Evolutionary conservation across 1,140 invertebrate species (phyloP), one percentile per base, ranked within the genome.

Genomic region (Magallana ariakensis): DNA sequence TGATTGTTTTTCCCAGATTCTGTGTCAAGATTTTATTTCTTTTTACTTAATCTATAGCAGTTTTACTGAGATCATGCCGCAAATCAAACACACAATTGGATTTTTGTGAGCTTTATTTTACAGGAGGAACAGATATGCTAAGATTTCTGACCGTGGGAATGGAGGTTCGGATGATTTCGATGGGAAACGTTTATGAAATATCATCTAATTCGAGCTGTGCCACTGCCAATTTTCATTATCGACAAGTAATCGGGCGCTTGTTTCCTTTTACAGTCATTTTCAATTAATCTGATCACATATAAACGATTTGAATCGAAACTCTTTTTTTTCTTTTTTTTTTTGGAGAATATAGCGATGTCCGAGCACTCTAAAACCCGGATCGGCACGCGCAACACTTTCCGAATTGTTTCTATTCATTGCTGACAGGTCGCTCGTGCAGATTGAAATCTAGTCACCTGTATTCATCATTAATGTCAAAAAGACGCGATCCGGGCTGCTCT

Each of bases 191-290:
- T 75, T 75, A 75, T 75, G 66, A 75, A 75, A 75, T 75, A 75
- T 75, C 66, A 75, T 75, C 66, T 75, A 75, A 75, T 75, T 75
- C 22, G 22, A 75, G 66, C 15, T 75, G 6, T 75, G 66, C 66
- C 66, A 75, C 66, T 75, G 66, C 22, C 22, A 75, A 46, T 75
- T 75, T 75, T 75, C 22, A 75, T 75, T 75, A 75, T 75, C 22
- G 66, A 75, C 66, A 33, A 75, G 66, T 75, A 75, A 26, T 11
- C 33, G 13, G 22, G 22, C 66, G 22, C 33, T 75, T 75, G 26
- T 75, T 75, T 75, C 66, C 66, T 75, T 75, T 75, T 75, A 75
- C 66, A 75, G 66, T 75, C 22, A 75, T 75, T 75, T 75, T 75
- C 66, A 22, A 75, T 75, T 22, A 75, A 33, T 46, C 66, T 33